Conservation (phyloP, 2,113 vertebrate species). For the Sarotherodon lohbergeri region DNA sequence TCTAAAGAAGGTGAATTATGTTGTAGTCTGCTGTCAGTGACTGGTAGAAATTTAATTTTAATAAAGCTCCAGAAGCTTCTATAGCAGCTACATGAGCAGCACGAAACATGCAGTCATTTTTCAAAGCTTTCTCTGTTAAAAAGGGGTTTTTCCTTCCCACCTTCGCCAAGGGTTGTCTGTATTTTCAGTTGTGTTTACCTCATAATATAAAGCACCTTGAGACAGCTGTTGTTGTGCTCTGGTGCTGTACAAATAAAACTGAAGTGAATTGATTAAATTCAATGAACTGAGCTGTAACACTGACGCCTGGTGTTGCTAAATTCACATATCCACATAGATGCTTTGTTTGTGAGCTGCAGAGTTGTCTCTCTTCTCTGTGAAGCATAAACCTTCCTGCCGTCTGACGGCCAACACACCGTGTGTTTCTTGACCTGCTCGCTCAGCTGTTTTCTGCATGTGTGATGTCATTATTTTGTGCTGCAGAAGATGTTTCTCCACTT, state of each 20-base stretch:
- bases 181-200: not conserved
- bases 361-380: not conserved
- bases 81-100: not conserved
- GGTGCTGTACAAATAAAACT: not conserved
- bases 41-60: not conserved
- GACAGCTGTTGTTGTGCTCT: not conserved
- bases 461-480: not conserved
- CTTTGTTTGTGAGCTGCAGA: no score
- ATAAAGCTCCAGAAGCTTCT: not conserved
- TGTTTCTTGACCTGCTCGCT: not conserved
- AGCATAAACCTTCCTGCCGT: not conserved
- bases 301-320: not conserved
- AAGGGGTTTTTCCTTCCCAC: not conserved
- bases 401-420: fast-evolving
- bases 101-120: not conserved
- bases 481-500: not conserved
- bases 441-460: not conserved
- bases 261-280: not conserved
- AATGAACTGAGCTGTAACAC: not conserved
- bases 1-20: fast-evolving
- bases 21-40: not conserved
- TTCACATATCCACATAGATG: not conserved
- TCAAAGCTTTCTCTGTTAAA: not conserved
- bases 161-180: not conserved
- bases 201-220: not conserved